phyloP scores from a whole-genome alignment of 2,113 vertebrate species.

The Solea senegalensis region DNA sequence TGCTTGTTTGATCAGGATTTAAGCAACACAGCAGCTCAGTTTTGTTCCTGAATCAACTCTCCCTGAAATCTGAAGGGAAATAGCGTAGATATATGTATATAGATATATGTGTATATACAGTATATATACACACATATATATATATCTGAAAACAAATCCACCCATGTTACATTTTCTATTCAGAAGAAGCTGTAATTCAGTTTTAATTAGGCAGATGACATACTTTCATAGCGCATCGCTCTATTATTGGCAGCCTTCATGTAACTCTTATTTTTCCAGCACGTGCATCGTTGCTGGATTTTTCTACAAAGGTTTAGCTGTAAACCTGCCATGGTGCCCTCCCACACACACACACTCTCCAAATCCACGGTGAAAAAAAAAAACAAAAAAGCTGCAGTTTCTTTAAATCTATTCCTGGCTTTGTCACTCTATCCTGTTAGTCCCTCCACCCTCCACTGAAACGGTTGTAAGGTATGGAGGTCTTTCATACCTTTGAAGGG shows the following conservation, averaged over 20 bases:
- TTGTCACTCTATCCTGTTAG: slow-evolving; percentile 5
- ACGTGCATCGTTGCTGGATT: slow-evolving; percentile 16
- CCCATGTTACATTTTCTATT: slow-evolving; percentile 35
- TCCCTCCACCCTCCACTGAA: slow-evolving; percentile 6
- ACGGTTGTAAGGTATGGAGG: slow-evolving; percentile 12
- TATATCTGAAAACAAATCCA: slow-evolving; percentile 32
- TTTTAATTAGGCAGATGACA: slow-evolving; percentile 56
- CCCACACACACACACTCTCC: slow-evolving; percentile 21
- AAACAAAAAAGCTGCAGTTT: background rate
- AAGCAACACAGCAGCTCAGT: background rate
- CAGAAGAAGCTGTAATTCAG: slow-evolving; percentile 45
- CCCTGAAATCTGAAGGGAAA: slow-evolving; percentile 19
- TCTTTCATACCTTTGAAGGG: slow-evolving; percentile 48
- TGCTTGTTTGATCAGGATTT: slow-evolving; percentile 6
- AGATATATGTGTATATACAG: too few relatives aligned
- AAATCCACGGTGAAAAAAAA: slow-evolving; percentile 3
- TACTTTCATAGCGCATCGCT: slow-evolving; percentile 38
- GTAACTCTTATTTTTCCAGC: slow-evolving; percentile 47
- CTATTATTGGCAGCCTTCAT: slow-evolving; percentile 38
- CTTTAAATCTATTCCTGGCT: slow-evolving; percentile 17
- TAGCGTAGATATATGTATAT: slow-evolving; percentile 1
- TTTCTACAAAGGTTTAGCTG: slow-evolving; percentile 48
- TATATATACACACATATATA: too few relatives aligned
- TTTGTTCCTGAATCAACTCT: slow-evolving; percentile 9
- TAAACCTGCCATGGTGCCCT: slow-evolving; percentile 28